Evolutionary conservation across 2,888 invertebrate genomes (phyloP).

Genomic region (Chrysolina americana): DNA sequence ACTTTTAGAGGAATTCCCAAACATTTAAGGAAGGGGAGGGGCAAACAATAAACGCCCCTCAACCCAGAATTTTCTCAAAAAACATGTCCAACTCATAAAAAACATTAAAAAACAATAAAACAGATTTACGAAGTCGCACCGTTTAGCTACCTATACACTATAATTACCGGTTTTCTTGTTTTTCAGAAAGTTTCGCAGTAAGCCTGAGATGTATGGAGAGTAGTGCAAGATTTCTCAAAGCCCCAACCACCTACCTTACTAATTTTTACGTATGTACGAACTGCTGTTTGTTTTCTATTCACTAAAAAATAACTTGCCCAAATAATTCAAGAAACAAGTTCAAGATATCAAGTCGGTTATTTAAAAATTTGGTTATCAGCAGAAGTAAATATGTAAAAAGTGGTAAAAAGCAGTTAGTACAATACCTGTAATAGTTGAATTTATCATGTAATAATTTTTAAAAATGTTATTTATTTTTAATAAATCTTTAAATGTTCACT

Average conservation of each 20-base stretch:
- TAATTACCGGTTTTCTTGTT: neutral
- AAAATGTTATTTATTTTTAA: constrained; percentile 24
- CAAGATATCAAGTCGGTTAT: constrained; percentile 23
- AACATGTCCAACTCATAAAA: too few species aligned
- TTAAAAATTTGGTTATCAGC: constrained; percentile 25
- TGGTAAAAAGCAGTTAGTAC: neutral
- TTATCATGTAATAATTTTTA: constrained; percentile 16
- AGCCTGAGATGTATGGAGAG: neutral
- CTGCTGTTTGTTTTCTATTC: constrained; percentile 20
- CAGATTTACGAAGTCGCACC: too few species aligned
- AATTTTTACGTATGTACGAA: constrained; percentile 11
- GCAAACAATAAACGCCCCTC: too few species aligned
- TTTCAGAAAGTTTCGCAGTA: constrained; percentile 29
- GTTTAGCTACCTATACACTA: too few species aligned
- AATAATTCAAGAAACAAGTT: constrained; percentile 25
- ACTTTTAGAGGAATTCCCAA: too few species aligned
- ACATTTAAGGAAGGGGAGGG: too few species aligned
- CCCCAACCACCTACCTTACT: neutral
- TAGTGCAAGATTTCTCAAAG: constrained; percentile 8
- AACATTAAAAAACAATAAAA: too few species aligned
- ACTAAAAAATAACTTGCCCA: constrained; percentile 14
- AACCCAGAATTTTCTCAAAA: too few species aligned
- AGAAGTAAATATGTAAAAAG: constrained; percentile 20
- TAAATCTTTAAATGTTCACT: constrained; percentile 10
- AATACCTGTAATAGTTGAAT: constrained; percentile 10